phyloP scores from a whole-genome alignment of 2,113 vertebrate genomes.

The Notothenia coriiceps region DNA sequence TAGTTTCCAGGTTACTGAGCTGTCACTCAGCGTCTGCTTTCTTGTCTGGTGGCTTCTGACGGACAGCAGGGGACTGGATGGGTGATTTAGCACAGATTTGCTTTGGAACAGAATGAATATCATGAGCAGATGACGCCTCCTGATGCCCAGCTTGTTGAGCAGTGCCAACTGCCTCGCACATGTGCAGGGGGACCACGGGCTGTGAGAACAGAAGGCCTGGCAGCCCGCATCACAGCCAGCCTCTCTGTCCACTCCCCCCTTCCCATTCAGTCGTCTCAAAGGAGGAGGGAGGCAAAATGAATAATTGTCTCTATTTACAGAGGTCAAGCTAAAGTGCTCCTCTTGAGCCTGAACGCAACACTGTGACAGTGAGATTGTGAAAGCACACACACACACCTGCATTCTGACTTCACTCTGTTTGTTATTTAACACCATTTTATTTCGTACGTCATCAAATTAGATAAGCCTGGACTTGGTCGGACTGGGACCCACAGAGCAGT shows the following conservation, averaged over 20 bases:
- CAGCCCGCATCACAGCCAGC: conserved; percentile 59
- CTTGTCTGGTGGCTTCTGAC: conserved; percentile 71
- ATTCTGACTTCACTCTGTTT: conserved; percentile 63
- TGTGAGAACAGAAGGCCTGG: conserved; percentile 77
- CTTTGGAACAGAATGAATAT: conserved; percentile 69
- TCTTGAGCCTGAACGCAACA: conserved; percentile 34
- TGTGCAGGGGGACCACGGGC: conserved; percentile 62
- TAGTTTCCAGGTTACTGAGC: conserved; percentile 45
- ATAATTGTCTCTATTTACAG: conserved; percentile 52
- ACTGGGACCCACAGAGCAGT: conserved; percentile 34
- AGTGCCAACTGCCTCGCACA: conserved; percentile 75
- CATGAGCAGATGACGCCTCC: conserved; percentile 78
- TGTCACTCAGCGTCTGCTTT: conserved; percentile 69
- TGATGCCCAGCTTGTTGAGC: conserved; percentile 69
- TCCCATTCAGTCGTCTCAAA: conserved; percentile 53
- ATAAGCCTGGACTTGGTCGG: conserved; percentile 45
- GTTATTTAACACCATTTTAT: conserved; percentile 51
- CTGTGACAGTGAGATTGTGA: conserved; percentile 19
- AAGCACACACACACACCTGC: conserved; percentile 60
- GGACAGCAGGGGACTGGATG: conserved; percentile 72
- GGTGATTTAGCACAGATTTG: conserved; percentile 79
- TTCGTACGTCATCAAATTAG: conserved; percentile 51
- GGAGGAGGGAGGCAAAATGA: conserved; percentile 50
- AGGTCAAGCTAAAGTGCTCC: conserved; percentile 51
- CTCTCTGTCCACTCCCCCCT: conserved; percentile 22